These are phyloP conservation scores for Cremastinae sp. DNA, from an alignment of 2,888 invertebrate species.

Conservation along the genomic window DNA sequence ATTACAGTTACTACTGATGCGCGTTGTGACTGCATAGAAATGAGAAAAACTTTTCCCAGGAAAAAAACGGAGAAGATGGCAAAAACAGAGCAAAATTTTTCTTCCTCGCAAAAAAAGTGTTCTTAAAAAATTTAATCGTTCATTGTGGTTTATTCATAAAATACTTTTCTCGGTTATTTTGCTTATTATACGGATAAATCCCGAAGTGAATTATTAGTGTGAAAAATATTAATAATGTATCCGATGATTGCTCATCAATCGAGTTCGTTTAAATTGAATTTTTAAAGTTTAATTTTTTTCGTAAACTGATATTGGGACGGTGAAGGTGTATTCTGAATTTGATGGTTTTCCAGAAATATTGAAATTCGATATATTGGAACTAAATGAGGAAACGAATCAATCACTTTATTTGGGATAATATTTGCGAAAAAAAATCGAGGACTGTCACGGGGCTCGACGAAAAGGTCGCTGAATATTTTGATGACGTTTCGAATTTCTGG, in stretches of 20 bases:
- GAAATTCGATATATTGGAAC: constrained; percentile 29
- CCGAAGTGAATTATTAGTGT: too few species aligned
- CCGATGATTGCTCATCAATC: not conserved
- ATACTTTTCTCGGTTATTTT: too few species aligned
- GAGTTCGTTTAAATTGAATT: not conserved
- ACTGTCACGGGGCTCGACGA: not conserved
- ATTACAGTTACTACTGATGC: constrained; percentile 56
- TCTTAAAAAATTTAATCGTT: too few species aligned
- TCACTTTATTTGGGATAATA: constrained; percentile 8
- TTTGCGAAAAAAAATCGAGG: not conserved
- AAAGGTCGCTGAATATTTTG: not conserved
- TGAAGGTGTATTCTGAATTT: not conserved
- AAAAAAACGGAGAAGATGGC: not conserved
- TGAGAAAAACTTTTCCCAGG: not conserved
- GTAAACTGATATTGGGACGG: not conserved
- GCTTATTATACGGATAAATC: too few species aligned
- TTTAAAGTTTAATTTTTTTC: not conserved
- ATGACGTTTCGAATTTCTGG: not conserved
- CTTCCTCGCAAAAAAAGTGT: too few species aligned
- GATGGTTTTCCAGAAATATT: constrained; percentile 10
- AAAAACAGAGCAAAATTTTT: constrained; percentile 41
- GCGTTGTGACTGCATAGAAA: constrained; percentile 28
- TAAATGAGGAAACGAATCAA: constrained; percentile 23
- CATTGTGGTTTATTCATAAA: too few species aligned
- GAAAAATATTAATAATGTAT: not conserved